Conservation (phyloP, 2,888 invertebrate genomes). For the Euphydryas editha region DNA sequence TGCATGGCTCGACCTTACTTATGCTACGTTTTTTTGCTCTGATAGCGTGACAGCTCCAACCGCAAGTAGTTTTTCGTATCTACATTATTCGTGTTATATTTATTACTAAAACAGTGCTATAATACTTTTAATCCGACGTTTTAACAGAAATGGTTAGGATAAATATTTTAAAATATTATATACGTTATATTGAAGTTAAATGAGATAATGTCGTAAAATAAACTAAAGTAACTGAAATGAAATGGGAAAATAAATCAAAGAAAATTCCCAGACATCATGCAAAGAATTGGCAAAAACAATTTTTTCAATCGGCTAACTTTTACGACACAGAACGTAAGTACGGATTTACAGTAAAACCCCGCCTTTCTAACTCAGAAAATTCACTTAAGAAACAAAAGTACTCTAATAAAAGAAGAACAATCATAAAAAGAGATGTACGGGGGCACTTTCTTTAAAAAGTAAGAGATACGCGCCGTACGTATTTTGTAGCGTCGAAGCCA, state of each 20-base stretch:
- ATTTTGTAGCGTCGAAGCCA: slow-evolving; percentile 40
- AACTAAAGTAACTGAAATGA: slow-evolving; percentile 3
- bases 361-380: slow-evolving; percentile 77
- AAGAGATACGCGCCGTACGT: slow-evolving; percentile 45
- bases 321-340: slow-evolving; percentile 76
- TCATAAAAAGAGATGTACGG: slow-evolving; percentile 77
- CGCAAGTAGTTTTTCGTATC: slow-evolving; percentile 16
- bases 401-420: slow-evolving; percentile 82
- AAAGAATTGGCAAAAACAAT: slow-evolving; percentile 47
- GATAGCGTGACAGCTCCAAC: slow-evolving; percentile 35
- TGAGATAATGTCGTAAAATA: not conserved
- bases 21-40: slow-evolving; percentile 34
- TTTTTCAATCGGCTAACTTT: slow-evolving; percentile 79
- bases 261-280: not conserved
- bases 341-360: slow-evolving; percentile 75
- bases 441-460: slow-evolving; percentile 67
- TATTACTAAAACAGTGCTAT: slow-evolving; percentile 13
- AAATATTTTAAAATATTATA: not conserved
- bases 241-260: not conserved
- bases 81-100: slow-evolving; percentile 18
- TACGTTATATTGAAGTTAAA: not conserved
- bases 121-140: not conserved
- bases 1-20: slow-evolving; percentile 42
- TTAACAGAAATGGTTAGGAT: not conserved
- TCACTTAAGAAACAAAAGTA: slow-evolving; percentile 82